phyloP scores from a whole-genome alignment of 2,797 vertebrate genomes.

The Tokudaia tokunoshimensis region DNA sequence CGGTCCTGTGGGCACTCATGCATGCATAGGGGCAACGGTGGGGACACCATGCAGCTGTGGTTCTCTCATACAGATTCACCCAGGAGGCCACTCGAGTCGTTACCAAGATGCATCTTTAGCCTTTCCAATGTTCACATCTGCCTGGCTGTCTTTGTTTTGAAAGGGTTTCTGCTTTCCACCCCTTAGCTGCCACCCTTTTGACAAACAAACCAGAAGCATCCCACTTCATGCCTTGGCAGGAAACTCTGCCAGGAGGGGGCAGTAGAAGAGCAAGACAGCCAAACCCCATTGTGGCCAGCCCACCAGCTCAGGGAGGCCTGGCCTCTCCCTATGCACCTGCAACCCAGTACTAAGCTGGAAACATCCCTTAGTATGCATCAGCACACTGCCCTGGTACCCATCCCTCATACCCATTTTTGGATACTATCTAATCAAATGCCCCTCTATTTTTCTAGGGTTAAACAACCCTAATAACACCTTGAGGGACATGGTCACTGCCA shows the following conservation, averaged over 20 bases:
- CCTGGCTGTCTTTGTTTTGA: background rate
- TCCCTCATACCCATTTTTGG: background rate
- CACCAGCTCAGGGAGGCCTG: background rate
- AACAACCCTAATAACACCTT: background rate
- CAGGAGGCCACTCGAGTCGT: background rate
- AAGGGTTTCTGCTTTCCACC: conserved; percentile 60
- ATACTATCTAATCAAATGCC: background rate
- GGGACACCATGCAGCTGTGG: background rate
- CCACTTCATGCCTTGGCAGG: background rate
- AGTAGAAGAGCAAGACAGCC: conserved; percentile 83
- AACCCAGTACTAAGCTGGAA: background rate
- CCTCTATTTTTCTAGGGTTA: background rate
- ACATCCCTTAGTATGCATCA: too few relatives aligned
- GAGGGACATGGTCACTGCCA: background rate
- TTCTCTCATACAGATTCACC: background rate
- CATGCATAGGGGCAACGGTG: background rate
- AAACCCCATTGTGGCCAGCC: background rate
- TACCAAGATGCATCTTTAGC: background rate
- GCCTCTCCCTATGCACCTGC: background rate
- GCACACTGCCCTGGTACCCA: background rate
- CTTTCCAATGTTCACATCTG: background rate
- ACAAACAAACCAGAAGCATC: background rate
- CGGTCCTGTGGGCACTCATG: background rate
- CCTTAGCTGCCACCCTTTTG: background rate
- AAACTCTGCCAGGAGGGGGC: conserved; percentile 84